Evolutionary conservation across 2,888 invertebrate species (phyloP), one percentile per base, ranked within the genome.

Genomic region (Sesia apiformis): DNA sequence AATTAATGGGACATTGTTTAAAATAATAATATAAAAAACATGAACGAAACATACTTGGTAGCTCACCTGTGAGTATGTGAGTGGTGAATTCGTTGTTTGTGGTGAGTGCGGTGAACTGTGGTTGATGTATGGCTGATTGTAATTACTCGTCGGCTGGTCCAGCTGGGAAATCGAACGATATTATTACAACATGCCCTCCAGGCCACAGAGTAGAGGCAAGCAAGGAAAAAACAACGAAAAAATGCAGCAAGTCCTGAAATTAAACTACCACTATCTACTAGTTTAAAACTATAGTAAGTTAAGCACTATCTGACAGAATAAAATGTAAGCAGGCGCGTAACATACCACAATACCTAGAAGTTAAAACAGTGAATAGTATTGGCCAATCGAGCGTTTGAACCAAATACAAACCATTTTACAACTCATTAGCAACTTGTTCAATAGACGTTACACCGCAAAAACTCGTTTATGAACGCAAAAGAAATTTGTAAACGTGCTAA

Each of bases 71-170:
- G 87, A 76, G 70, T 87, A 89, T 54, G 85, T 84, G 66, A 83
- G 82, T 62, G 81, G 78, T 57, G 86, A 78, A 72, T 81, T 87
- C 69, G 81, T 84, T 59, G 85, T 76, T 63, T 86, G 86, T 50
- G 84, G 84, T 56, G 87, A 85, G 61, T 85, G 87, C 60, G 86
- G 84, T 56, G 87, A 84, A 68, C 75, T 83, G 73, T 89, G 88
- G 66, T 88, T 88, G 58, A 87, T 81, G 62, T 89, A 89, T 62
- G 80, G 71, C 60, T 84, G 69, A 65, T 74, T 88, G 72, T 88
- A 89, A 66, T 70, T 85, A 58, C 82, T 79, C 59, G 81, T 79
- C 49, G 88, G 87, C 39, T 76, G 76, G 69, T 89, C 88, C 78
- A 87, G 66, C 89, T 89, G 78, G 39, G 56, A 69, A 57, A 61